Base-by-base conservation (phyloP, 2,888 invertebrate genomes). In the Perdita meconis region DNA sequence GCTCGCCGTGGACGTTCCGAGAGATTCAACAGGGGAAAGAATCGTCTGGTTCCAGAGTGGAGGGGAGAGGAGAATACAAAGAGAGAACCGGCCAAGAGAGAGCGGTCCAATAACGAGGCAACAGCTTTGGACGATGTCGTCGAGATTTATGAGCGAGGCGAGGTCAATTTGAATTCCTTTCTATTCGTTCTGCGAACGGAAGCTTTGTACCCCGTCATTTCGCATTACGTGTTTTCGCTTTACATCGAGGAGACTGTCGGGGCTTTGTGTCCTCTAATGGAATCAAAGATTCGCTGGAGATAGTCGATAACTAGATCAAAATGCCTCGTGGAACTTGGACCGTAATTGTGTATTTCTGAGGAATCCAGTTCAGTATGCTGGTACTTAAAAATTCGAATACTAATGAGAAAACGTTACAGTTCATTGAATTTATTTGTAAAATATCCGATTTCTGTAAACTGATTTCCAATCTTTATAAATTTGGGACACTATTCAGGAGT, bases 141-240 rank as follows among this genome's bases (percentile, higher is more conserved):
- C 30, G 30, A 16, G 60, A 44, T 60, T 60, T 60, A 42, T 38
- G 40, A 50, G 24, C 26, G 19, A 34, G 44, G 55, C 26, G 19
- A 34, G 38, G 55, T 26, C 36, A 10, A 22, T 50, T 50, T 50
- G 44, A 57, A 38, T 40, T 19, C 57, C 12, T 16, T 24, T 30
- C 10, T 22, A 50, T 40, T 22, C 40, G n/a, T 13, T 5, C 44
- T 12, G 30, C 16, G 47, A 44, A 42, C 30, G 22, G 8, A 13
- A 64, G 44, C 34, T 53, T 56, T 56, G 12, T 38, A n/a, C 16
- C 16, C 8, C 50, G 36, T 38, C 50, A 51, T 38, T 24, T 63
- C 13, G 16, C 24, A 24, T 13, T 24, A n/a, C 36, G 19, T 12
- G 13, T 22, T 22, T 55, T 36, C 16, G 8, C 38, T 24, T 16